Conservation (phyloP, 2,113 vertebrate species). For the Crocuta crocuta region DNA sequence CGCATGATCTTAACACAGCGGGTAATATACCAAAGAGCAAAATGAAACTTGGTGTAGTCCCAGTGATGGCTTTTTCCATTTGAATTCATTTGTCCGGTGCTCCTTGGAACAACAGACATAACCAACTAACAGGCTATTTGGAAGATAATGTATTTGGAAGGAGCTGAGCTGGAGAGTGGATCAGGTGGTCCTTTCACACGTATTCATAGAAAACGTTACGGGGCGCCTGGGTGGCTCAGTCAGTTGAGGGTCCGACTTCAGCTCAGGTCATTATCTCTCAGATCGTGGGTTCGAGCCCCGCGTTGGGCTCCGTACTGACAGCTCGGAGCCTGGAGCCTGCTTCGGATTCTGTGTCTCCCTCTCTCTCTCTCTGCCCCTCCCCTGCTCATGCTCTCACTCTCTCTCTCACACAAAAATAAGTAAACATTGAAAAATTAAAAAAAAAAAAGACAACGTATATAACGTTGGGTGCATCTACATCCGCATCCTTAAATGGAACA, state of each 20-base stretch:
- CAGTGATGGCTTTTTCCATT: conserved; percentile 58
- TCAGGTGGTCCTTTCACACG: background rate
- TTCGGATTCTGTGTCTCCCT: too few species aligned
- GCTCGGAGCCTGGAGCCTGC: too few species aligned
- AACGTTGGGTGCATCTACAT: background rate
- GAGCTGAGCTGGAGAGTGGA: background rate
- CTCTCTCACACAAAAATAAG: too few species aligned
- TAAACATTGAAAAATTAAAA: too few species aligned
- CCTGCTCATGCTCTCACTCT: too few species aligned
- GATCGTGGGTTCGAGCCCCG: too few species aligned
- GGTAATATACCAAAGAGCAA: conserved; percentile 49
- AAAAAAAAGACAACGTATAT: background rate
- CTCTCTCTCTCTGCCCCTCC: too few species aligned
- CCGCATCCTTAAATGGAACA: background rate
- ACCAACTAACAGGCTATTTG: background rate
- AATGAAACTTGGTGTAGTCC: conserved; percentile 44
- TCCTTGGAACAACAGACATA: background rate
- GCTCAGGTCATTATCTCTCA: too few species aligned
- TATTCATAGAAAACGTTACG: background rate
- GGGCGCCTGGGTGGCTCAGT: too few species aligned
- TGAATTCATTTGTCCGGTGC: background rate
- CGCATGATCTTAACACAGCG: conserved; percentile 35
- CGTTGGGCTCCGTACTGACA: too few species aligned
- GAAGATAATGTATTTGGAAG: conserved; percentile 3
- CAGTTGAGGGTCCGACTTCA: too few species aligned